Conservation (phyloP, 2,888 invertebrate species). For the Spodoptera exigua region DNA sequence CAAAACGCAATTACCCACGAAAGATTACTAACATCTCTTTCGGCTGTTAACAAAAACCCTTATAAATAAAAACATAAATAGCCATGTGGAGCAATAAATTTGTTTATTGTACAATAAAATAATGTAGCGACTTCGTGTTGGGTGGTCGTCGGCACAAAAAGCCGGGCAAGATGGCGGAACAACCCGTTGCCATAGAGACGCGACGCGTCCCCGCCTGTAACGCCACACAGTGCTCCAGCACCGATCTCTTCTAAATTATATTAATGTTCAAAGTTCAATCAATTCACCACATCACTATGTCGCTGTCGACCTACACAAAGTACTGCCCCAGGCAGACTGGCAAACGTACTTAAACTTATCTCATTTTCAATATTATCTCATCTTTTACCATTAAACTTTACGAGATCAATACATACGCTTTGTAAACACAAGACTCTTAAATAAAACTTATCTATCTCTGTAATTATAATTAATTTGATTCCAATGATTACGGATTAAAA, state of each 20-base stretch:
- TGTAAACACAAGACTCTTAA: neutral
- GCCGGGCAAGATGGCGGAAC: conserved; percentile 76
- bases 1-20: conserved; percentile 72
- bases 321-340: neutral
- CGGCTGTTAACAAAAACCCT: conserved; percentile 80
- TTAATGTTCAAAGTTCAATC: conserved; percentile 8
- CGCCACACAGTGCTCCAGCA: conserved; percentile 41
- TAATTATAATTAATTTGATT: conserved; percentile 12
- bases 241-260: conserved; percentile 21
- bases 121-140: conserved; percentile 85
- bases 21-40: conserved; percentile 77
- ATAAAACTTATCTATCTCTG: neutral
- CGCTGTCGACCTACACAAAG: neutral
- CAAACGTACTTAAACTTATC: too few relatives aligned
- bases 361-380: too few relatives aligned
- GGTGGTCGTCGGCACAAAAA: conserved; percentile 86
- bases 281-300: conserved; percentile 6
- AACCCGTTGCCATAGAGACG: conserved; percentile 75
- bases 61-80: conserved; percentile 88
- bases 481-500: conserved; percentile 10
- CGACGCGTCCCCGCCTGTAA: conserved; percentile 60
- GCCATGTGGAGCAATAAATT: conserved; percentile 88
- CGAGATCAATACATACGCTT: conserved; percentile 4
- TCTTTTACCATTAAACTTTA: neutral
- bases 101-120: conserved; percentile 89